phyloP scores from a whole-genome alignment of 2,888 invertebrate genomes.

The Zaprionus obscuricornis region DNA sequence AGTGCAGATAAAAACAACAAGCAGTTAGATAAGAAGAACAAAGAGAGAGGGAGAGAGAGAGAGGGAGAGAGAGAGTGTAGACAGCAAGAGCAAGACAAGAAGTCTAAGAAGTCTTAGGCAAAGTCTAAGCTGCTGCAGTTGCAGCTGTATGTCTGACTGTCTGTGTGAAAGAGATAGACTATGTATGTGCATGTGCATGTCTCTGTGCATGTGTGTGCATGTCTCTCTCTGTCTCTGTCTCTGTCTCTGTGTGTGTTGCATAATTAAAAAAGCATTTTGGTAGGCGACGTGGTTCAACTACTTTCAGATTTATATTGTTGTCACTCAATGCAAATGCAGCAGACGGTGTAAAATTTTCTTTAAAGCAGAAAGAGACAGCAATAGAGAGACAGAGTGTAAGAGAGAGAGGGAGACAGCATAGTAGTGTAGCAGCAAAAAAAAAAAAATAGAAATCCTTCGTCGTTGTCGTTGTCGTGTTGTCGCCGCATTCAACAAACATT shows the following conservation, averaged over 20 bases:
- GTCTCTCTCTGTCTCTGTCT: conserved; percentile 17
- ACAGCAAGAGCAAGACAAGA: conserved; percentile 21
- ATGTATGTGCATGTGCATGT: neutral
- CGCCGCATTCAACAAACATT: conserved; percentile 42
- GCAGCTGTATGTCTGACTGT: conserved; percentile 10
- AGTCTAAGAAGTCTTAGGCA: conserved; percentile 34
- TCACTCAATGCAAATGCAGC: conserved; percentile 81
- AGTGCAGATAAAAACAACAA: conserved; percentile 21
- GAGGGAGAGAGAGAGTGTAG: conserved; percentile 2
- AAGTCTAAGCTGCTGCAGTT: conserved; percentile 46
- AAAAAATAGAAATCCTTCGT: neutral
- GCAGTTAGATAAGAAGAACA: neutral
- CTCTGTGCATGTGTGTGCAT: conserved; percentile 25
- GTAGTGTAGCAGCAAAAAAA: conserved; percentile 18
- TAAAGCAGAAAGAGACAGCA: neutral
- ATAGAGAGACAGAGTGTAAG: too few species aligned
- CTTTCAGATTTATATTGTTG: conserved; percentile 80
- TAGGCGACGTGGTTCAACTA: conserved; percentile 69
- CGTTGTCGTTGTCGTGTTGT: conserved; percentile 15
- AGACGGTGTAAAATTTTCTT: conserved; percentile 77
- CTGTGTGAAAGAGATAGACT: conserved; percentile 1
- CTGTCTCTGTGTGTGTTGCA: conserved; percentile 44
- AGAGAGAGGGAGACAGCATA: conserved; percentile 34
- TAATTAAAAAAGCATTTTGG: conserved; percentile 80
- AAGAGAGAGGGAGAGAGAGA: conserved; percentile 10